Percentiles rank a stretch among this genome's conserved stretches.
Evolutionary conservation across 2,888 invertebrate species (phyloP).

Genomic region (Leptinotarsa juncta): DNA sequence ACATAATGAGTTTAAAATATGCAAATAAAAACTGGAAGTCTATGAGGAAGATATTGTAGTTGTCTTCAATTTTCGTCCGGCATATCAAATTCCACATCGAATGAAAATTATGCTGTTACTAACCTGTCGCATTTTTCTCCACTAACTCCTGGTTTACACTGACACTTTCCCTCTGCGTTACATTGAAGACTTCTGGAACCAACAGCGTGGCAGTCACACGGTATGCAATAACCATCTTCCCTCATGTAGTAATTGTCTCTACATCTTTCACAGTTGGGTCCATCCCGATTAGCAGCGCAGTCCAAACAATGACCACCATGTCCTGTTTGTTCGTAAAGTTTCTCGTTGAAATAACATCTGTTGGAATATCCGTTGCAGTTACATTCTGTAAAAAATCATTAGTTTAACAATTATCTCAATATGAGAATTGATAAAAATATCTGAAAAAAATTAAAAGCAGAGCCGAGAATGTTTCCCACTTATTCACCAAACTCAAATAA

Average conservation of each 20-base stretch:
- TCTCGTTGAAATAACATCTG: conserved; percentile 94
- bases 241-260: conserved; percentile 91
- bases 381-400: conserved; percentile 76
- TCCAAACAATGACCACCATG: conserved; percentile 97
- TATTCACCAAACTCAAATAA: no score
- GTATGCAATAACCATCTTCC: conserved; percentile 82
- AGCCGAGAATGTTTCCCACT: no score
- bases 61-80: no score
- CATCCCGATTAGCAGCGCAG: conserved; percentile 93
- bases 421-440: not conserved
- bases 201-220: conserved; percentile 93
- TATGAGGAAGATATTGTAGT: no score
- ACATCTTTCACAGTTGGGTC: conserved; percentile 96
- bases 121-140: conserved; percentile 83
- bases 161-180: conserved; percentile 91
- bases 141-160: conserved; percentile 91
- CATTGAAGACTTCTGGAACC: conserved; percentile 93
- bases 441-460: no score
- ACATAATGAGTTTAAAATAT: no score
- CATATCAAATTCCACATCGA: not conserved
- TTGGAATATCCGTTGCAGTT: conserved; percentile 95
- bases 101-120: not conserved
- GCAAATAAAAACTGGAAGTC: no score
- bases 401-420: not conserved
- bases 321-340: conserved; percentile 89